These are phyloP conservation scores for Zaprionus ornatus DNA, from an alignment of 1,140 invertebrate species.

Conservation along the genomic window DNA sequence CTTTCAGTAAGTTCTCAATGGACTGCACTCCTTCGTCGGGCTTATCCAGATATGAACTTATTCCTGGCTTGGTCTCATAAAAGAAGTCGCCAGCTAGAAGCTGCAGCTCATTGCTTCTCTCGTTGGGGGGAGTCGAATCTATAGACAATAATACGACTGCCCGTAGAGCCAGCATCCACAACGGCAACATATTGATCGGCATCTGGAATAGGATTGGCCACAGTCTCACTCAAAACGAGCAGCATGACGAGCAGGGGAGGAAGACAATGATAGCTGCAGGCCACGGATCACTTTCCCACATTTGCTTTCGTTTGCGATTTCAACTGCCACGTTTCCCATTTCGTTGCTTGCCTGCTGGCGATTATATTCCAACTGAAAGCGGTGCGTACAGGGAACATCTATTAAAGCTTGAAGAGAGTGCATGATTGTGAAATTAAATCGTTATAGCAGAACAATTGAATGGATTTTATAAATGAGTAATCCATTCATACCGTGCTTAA, in stretches of 20 bases:
- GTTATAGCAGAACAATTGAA: no score
- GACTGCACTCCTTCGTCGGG: not conserved
- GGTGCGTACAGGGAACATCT: no score
- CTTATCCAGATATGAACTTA: not conserved
- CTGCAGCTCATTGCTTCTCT: not conserved
- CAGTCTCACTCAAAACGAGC: not conserved
- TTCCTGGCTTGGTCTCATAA: not conserved
- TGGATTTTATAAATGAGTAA: no score
- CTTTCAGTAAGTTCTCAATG: not conserved
- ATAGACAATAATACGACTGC: not conserved
- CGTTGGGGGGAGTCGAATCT: not conserved
- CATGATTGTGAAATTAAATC: no score
- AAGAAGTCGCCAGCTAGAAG: not conserved
- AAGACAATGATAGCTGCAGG: no score
- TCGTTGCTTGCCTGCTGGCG: no score
- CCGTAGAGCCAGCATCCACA: conserved; percentile 2
- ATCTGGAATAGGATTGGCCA: not conserved
- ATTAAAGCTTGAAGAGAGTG: no score
- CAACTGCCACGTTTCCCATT: no score
- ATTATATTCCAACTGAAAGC: no score
- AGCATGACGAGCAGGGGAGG: not conserved
- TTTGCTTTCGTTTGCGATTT: no score
- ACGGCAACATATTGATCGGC: not conserved
- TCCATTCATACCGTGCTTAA: no score
- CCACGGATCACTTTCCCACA: no score